Percentiles rank a stretch among this genome's conserved stretches.
Evolutionary conservation across 1,140 invertebrate species (phyloP).

Genomic region (Micrasema minimum): DNA sequence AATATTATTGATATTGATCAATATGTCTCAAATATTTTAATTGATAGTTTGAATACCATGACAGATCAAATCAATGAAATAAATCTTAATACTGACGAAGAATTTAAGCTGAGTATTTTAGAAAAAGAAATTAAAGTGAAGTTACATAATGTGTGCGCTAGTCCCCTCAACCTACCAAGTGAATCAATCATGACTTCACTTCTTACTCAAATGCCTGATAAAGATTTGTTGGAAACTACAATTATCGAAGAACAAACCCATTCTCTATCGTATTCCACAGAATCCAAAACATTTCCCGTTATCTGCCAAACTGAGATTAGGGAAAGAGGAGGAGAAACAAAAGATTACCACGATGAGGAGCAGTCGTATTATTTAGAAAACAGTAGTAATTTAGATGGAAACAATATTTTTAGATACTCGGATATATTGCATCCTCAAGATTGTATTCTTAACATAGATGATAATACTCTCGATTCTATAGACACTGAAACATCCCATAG

Average conservation of each 20-base stretch:
- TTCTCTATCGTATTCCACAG: slow-evolving; percentile 48
- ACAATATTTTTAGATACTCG: slow-evolving; percentile 8
- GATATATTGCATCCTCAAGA: slow-evolving; percentile 15
- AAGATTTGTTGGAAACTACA: slow-evolving; percentile 49
- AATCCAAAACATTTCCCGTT: slow-evolving; percentile 44
- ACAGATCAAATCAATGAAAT: slow-evolving; percentile 64
- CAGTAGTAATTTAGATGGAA: slow-evolving; percentile 12
- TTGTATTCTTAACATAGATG: neutral
- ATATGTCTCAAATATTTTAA: slow-evolving; percentile 65
- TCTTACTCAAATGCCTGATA: slow-evolving; percentile 47
- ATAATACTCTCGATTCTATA: neutral
- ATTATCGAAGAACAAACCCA: slow-evolving; percentile 49
- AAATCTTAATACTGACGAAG: slow-evolving; percentile 60
- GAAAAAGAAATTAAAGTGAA: slow-evolving; percentile 67
- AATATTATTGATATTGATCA: slow-evolving; percentile 60
- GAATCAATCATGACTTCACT: slow-evolving; percentile 45
- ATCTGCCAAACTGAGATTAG: slow-evolving; percentile 35
- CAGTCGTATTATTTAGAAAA: slow-evolving; percentile 20
- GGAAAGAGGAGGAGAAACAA: slow-evolving; percentile 12
- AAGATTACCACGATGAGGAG: slow-evolving; percentile 14
- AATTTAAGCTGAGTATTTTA: slow-evolving; percentile 62
- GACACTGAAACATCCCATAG: slow-evolving; percentile 37
- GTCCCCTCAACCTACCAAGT: slow-evolving; percentile 57
- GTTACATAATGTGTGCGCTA: slow-evolving; percentile 64
- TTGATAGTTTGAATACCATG: slow-evolving; percentile 64